Percentiles rank a stretch among this genome's conserved stretches.
These are phyloP conservation scores for Paguma larvata DNA, from an alignment of 2,797 vertebrate genomes.

Conservation along the genomic window DNA sequence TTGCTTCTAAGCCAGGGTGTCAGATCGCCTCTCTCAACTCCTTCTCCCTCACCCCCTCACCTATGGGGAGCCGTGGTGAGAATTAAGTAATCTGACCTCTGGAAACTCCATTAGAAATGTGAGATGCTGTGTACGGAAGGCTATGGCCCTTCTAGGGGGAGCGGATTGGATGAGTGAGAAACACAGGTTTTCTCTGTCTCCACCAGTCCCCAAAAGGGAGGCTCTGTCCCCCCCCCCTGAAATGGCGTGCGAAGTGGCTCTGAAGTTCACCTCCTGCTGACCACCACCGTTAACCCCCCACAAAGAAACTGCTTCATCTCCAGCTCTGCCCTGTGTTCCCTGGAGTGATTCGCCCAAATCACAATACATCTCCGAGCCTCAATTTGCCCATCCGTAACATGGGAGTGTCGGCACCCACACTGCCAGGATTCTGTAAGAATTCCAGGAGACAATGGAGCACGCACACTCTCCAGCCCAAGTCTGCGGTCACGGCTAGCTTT, in stretches of 20 bases:
- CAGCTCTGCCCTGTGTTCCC: not conserved
- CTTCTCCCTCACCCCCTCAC: too few relatives aligned
- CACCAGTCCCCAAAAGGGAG: not conserved
- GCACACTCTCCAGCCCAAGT: not conserved
- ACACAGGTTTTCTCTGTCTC: not conserved
- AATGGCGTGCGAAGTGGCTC: not conserved
- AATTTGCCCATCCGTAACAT: not conserved
- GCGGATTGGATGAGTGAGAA: not conserved
- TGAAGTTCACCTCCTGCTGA: not conserved
- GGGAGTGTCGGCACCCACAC: rapidly evolving
- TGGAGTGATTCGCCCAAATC: not conserved
- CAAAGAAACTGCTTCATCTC: not conserved
- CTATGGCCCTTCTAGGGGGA: not conserved
- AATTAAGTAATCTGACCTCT: not conserved
- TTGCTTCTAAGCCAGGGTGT: not conserved
- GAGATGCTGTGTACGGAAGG: not conserved
- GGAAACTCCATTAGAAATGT: not conserved
- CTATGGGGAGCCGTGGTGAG: not conserved
- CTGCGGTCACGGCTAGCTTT: not conserved
- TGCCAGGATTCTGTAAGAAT: not conserved
- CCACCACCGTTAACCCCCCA: not conserved
- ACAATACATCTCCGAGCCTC: rapidly evolving
- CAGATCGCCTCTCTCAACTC: not conserved
- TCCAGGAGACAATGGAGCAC: not conserved
- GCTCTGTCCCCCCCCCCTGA: not conserved